These are phyloP conservation scores for Probaryconus sp. DNA, from an alignment of 1,140 invertebrate species.

Conservation along the genomic window DNA sequence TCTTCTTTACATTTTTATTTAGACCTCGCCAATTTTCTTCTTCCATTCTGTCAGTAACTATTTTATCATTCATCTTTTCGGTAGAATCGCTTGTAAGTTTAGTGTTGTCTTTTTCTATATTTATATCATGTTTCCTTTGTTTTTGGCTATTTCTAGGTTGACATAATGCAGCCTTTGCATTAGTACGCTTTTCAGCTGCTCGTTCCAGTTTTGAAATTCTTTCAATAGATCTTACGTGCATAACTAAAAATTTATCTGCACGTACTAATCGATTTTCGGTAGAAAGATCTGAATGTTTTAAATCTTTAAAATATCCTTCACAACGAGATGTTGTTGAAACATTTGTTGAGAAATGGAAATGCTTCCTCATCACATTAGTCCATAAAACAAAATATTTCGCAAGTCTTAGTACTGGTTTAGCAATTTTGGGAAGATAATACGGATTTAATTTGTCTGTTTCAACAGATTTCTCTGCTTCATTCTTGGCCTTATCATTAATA, in stretches of 20 bases:
- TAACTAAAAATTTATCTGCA: constrained; percentile 5
- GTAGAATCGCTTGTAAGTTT: neutral
- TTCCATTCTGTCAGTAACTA: neutral
- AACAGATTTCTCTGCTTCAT: too few species aligned
- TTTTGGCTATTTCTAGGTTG: too few species aligned
- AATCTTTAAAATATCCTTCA: constrained; percentile 4
- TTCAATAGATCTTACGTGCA: neutral
- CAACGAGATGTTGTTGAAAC: neutral
- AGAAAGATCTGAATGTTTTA: neutral
- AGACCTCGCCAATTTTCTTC: neutral
- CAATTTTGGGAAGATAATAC: neutral
- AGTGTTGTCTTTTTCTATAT: neutral
- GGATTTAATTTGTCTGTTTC: neutral
- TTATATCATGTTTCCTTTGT: too few species aligned
- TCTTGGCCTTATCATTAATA: too few species aligned
- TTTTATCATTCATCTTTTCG: neutral
- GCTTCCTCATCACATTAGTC: too few species aligned
- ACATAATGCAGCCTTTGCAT: too few species aligned
- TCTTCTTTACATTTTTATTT: neutral
- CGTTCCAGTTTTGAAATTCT: neutral
- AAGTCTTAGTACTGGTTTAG: neutral
- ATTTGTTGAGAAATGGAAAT: neutral
- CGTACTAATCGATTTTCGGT: neutral
- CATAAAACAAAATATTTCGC: neutral
- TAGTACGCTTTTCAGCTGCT: neutral